phyloP scores from a whole-genome alignment of 2,888 invertebrate genomes.

The Sipha maydis region DNA sequence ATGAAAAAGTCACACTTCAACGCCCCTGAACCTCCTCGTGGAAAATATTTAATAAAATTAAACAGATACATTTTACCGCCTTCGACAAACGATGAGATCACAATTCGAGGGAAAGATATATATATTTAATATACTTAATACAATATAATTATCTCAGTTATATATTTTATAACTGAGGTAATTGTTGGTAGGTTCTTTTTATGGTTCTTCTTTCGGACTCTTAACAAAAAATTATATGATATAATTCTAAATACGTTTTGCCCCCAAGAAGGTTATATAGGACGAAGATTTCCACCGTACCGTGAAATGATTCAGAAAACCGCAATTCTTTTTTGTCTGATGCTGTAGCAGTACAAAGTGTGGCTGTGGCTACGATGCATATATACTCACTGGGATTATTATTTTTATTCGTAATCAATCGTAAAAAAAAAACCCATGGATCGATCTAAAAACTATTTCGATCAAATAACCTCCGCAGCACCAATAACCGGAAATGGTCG shows the following conservation, averaged over 20 bases:
- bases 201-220: background rate
- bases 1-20: slow-evolving; percentile 23
- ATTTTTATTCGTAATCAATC: slow-evolving; percentile 24
- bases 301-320: slow-evolving; percentile 58
- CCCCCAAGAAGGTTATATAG: background rate
- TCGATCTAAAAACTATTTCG: slow-evolving; percentile 2
- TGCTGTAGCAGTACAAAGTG: background rate
- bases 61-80: background rate
- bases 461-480: background rate
- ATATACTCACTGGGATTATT: background rate
- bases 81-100: background rate
- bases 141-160: background rate
- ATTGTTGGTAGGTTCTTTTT: background rate
- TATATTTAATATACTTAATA: background rate
- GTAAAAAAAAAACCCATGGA: slow-evolving; percentile 13
- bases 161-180: background rate
- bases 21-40: background rate
- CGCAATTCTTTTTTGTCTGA: slow-evolving; percentile 37
- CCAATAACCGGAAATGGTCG: slow-evolving; percentile 48
- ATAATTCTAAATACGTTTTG: slow-evolving; percentile 5
- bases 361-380: background rate
- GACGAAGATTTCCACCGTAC: slow-evolving; percentile 14
- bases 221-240: background rate
- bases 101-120: background rate
- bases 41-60: background rate